Conservation (phyloP, 2,888 invertebrate genomes). For the Coenonympha glycerion region DNA sequence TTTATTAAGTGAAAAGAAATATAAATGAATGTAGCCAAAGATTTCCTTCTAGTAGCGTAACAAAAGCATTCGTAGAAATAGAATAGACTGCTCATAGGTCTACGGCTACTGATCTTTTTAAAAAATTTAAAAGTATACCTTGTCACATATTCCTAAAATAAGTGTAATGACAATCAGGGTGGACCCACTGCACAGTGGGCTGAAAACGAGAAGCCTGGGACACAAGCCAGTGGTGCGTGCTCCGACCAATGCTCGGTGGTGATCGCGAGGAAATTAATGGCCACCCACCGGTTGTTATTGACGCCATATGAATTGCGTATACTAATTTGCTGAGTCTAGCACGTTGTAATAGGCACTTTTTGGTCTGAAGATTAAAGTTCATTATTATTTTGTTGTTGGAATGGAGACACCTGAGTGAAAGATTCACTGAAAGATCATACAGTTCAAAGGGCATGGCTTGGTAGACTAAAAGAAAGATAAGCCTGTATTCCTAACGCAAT, state of each 20-base stretch:
- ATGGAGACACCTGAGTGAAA: too few relatives aligned
- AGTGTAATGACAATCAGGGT: slow-evolving; percentile 11
- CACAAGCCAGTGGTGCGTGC: slow-evolving; percentile 21
- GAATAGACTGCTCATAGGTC: too few relatives aligned
- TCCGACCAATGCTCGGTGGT: slow-evolving; percentile 21
- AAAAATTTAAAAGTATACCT: too few relatives aligned
- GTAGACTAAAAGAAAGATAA: too few relatives aligned
- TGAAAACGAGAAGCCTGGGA: slow-evolving; percentile 24
- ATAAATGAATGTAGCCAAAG: too few relatives aligned
- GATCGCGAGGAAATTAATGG: slow-evolving; percentile 17
- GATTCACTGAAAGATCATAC: too few relatives aligned
- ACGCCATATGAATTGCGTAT: slow-evolving; percentile 3
- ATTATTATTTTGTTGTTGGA: background rate
- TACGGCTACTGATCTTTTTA: too few relatives aligned
- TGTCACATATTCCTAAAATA: background rate
- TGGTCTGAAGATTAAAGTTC: background rate
- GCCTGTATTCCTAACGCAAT: too few relatives aligned
- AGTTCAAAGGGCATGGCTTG: too few relatives aligned
- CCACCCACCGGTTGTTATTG: slow-evolving; percentile 20
- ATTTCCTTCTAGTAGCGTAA: too few relatives aligned
- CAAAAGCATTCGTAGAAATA: too few relatives aligned
- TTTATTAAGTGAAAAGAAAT: too few relatives aligned
- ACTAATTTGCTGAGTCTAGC: background rate
- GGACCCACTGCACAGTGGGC: slow-evolving; percentile 17
- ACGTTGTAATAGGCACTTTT: background rate